A percentile compares a stretch with the other conserved stretches of the same genome.
phyloP scores from a whole-genome alignment of 2,888 invertebrate species.

The Diarsia brunnea region DNA sequence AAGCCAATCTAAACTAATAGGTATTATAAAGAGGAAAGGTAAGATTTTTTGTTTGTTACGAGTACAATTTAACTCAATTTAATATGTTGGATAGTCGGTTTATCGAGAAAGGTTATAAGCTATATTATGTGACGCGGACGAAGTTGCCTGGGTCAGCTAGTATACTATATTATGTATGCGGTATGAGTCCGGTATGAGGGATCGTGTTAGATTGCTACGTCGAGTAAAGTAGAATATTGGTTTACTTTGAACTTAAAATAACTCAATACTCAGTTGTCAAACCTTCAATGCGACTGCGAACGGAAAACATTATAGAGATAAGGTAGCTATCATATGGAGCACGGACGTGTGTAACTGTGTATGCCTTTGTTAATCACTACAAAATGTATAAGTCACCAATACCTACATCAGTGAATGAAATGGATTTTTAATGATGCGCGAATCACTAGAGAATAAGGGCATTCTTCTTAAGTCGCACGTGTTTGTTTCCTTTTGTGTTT shows the following conservation, averaged over 20 bases:
- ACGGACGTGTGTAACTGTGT: background rate
- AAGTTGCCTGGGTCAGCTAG: too few species aligned
- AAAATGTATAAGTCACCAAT: constrained; percentile 17
- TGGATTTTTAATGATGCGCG: constrained; percentile 1
- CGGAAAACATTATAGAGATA: constrained; percentile 29
- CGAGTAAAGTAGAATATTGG: background rate
- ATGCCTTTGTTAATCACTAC: constrained; percentile 10
- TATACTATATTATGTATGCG: too few species aligned
- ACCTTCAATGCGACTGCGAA: constrained; percentile 20
- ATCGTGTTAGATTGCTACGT: background rate
- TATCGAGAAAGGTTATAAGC: too few species aligned
- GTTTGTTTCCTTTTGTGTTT: constrained; percentile 3
- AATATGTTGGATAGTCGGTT: too few species aligned
- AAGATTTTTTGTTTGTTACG: too few species aligned
- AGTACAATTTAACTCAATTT: too few species aligned
- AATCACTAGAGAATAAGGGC: background rate
- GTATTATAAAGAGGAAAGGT: too few species aligned
- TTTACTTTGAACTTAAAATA: background rate
- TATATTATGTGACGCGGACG: too few species aligned
- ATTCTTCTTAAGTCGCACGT: background rate
- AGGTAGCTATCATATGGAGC: constrained; percentile 9
- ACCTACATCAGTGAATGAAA: constrained; percentile 19
- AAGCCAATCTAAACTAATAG: too few species aligned
- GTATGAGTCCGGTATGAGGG: background rate
- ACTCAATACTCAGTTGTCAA: constrained; percentile 16